These are phyloP conservation scores for Paralvinella palmiformis DNA, from an alignment of 1,140 invertebrate genomes.

Conservation along the genomic window DNA sequence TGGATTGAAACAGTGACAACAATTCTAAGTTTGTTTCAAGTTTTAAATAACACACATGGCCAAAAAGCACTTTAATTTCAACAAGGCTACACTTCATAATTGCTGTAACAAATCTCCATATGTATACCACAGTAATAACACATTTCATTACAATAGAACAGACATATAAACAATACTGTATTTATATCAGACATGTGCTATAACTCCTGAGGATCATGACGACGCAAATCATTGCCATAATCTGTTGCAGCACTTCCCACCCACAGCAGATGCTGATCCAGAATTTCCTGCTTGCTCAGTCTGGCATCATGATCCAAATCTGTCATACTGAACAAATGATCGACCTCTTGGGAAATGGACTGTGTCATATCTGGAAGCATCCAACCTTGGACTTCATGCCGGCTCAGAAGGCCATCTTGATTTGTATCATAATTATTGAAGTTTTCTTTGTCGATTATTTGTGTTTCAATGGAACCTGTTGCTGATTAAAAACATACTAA, in stretches of 20 bases:
- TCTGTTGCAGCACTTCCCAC: slow-evolving; percentile 96
- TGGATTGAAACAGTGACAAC: no score
- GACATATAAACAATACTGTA: no score
- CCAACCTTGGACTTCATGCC: slow-evolving; percentile 80
- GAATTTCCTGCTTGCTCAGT: slow-evolving; percentile 78
- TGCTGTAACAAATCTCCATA: no score
- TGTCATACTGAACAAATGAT: slow-evolving; percentile 81
- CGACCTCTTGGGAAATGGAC: slow-evolving; percentile 83
- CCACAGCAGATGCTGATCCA: slow-evolving; percentile 84
- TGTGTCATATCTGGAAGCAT: slow-evolving; percentile 86
- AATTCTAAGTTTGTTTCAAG: no score
- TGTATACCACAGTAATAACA: no score
- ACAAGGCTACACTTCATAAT: no score
- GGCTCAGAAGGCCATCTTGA: slow-evolving; percentile 73
- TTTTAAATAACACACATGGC: no score
- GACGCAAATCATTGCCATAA: no score
- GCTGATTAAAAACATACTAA: background rate
- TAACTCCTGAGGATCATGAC: no score
- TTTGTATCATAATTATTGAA: slow-evolving; percentile 88
- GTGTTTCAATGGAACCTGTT: slow-evolving; percentile 58
- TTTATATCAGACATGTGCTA: no score
- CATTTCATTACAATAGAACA: no score
- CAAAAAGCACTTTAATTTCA: no score
- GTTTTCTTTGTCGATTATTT: slow-evolving; percentile 78
- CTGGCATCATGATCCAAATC: slow-evolving; percentile 81